Evolutionary conservation across 2,797 vertebrate species (phyloP).

Genomic region (Poecilia wingei): DNA sequence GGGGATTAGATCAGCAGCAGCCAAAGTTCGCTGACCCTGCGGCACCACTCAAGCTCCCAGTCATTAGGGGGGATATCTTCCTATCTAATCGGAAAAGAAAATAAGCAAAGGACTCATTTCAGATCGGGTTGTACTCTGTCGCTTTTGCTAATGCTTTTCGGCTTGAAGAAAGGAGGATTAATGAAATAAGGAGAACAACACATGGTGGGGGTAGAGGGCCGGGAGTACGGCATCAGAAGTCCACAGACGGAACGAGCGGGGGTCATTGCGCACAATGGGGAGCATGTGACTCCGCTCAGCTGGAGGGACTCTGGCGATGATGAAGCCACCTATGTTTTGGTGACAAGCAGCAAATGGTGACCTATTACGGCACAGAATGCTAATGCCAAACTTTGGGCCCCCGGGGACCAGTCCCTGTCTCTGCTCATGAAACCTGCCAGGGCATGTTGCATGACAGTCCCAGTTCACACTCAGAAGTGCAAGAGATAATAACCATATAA

Average conservation of each 20-base stretch:
- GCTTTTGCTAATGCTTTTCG: constrained; percentile 17
- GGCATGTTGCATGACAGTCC: constrained; percentile 66
- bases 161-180: constrained; percentile 19
- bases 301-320: constrained; percentile 71
- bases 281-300: constrained; percentile 59
- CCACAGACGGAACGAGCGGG: constrained; percentile 63
- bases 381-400: constrained; percentile 73
- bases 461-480: constrained; percentile 75
- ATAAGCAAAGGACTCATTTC: constrained; percentile 43
- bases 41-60: constrained; percentile 27
- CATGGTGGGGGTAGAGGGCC: not conserved
- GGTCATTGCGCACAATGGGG: constrained; percentile 73
- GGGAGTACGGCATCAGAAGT: constrained; percentile 32
- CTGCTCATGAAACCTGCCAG: constrained; percentile 59
- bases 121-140: constrained; percentile 13
- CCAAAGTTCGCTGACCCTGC: constrained; percentile 34
- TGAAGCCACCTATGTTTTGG: constrained; percentile 74
- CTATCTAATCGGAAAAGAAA: constrained; percentile 17
- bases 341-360: constrained; percentile 80
- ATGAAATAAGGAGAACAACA: constrained; percentile 29
- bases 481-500: constrained; percentile 78
- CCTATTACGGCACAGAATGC: constrained; percentile 74
- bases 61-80: constrained; percentile 28
- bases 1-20: constrained; percentile 45
- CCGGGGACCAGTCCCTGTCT: constrained; percentile 48